A percentile compares a stretch with the other conserved stretches of the same genome.
Evolutionary conservation across 2,888 invertebrate species (phyloP).

Genomic region (Cheilosia pagana): DNA sequence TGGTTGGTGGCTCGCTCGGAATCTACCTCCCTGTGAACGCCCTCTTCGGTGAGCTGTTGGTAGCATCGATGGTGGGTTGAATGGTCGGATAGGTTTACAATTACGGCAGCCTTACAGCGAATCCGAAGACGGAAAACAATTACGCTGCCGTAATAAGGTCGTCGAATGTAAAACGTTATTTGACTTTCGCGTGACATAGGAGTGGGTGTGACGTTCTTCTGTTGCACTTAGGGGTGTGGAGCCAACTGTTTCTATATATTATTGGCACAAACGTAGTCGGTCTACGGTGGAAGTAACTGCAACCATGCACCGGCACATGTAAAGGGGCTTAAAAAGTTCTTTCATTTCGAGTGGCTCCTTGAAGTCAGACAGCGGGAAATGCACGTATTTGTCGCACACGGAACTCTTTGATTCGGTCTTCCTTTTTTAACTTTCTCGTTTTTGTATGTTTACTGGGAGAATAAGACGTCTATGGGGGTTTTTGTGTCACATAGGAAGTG

Average conservation of each 20-base stretch:
- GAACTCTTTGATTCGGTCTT: constrained; percentile 47
- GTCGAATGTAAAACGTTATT: constrained; percentile 66
- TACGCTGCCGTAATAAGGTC: constrained; percentile 66
- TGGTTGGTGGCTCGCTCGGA: not conserved
- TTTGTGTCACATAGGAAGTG: too few relatives aligned
- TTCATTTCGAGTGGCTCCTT: constrained; percentile 60
- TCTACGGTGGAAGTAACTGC: constrained; percentile 40
- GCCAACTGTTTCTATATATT: constrained; percentile 50
- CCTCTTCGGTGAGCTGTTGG: not conserved
- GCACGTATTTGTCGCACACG: constrained; percentile 64
- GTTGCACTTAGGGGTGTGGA: constrained; percentile 46
- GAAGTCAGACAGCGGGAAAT: constrained; percentile 68
- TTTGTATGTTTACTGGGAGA: not conserved
- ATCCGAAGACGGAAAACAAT: constrained; percentile 50
- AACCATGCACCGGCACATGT: constrained; percentile 24
- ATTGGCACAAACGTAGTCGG: constrained; percentile 41
- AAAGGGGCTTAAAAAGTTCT: constrained; percentile 41
- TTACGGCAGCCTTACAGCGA: constrained; percentile 30
- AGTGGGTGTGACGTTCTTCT: constrained; percentile 15
- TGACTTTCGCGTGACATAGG: constrained; percentile 70
- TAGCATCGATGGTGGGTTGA: constrained; percentile 16
- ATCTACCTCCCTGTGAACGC: constrained; percentile 28
- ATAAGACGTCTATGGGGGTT: too few relatives aligned
- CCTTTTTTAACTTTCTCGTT: not conserved
- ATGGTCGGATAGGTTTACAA: constrained; percentile 58